These are phyloP conservation scores for Myotis vivesi DNA, from an alignment of 2,797 vertebrate species.

Conservation along the genomic window DNA sequence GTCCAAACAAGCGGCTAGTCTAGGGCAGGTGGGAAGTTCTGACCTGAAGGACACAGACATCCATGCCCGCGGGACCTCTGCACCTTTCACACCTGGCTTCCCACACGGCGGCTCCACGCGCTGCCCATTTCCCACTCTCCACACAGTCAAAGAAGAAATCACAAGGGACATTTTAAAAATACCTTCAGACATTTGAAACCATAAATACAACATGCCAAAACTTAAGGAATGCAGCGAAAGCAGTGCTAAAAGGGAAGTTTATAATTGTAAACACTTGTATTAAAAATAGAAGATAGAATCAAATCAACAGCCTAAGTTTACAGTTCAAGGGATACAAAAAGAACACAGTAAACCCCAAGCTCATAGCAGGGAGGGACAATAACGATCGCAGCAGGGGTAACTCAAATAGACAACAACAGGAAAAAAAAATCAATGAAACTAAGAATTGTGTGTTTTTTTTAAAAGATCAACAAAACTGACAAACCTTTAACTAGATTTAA, in stretches of 20 bases:
- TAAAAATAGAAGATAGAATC: background rate
- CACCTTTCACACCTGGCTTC: background rate
- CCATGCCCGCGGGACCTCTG: background rate
- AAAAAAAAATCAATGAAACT: background rate
- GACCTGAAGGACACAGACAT: background rate
- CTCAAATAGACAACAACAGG: background rate
- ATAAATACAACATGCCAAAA: background rate
- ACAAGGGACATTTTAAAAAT: background rate
- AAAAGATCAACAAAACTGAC: background rate
- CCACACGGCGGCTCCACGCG: background rate
- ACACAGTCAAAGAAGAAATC: background rate
- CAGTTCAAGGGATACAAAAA: background rate
- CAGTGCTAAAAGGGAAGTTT: background rate
- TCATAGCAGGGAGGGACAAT: background rate
- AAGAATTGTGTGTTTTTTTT: background rate
- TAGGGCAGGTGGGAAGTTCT: background rate
- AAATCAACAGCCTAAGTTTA: background rate
- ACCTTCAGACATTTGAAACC: background rate
- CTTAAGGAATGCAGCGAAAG: background rate
- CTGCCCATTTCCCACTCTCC: background rate
- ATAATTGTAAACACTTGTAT: background rate
- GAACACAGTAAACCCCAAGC: background rate
- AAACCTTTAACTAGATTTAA: background rate
- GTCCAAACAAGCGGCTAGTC: background rate
- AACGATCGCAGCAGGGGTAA: background rate